Conservation (phyloP, 2,888 invertebrate genomes). For the Lamellibrachia satsuma region DNA sequence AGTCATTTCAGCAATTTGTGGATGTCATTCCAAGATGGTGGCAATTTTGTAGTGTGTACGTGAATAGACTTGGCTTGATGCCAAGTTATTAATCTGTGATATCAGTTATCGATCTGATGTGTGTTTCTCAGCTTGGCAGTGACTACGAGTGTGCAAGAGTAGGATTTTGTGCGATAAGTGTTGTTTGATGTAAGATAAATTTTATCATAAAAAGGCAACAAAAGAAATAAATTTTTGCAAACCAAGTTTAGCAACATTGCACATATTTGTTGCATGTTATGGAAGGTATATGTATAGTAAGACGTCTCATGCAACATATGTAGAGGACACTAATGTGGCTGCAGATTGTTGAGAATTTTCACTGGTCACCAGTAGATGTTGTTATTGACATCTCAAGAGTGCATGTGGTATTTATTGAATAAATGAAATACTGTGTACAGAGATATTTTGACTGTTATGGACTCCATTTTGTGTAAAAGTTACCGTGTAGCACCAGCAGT, state of each 20-base stretch:
- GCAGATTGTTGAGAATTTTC: neutral
- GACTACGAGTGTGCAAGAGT: neutral
- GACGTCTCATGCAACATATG: neutral
- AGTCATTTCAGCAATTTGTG: neutral
- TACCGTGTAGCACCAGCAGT: too few relatives aligned
- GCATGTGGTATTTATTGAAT: constrained; percentile 14
- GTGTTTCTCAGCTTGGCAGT: neutral
- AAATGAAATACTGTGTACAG: neutral
- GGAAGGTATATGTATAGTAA: neutral
- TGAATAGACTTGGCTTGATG: neutral
- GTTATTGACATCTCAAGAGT: neutral
- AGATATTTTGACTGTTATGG: too few relatives aligned
- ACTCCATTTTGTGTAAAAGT: too few relatives aligned
- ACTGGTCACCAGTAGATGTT: neutral
- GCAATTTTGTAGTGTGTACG: neutral
- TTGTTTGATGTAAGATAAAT: neutral
- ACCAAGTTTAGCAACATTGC: neutral
- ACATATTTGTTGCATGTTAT: neutral
- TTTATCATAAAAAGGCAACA: neutral
- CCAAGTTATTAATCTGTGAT: neutral
- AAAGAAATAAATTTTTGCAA: neutral
- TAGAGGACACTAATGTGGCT: neutral
- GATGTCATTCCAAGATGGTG: neutral
- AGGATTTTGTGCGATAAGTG: neutral
- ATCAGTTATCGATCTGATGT: neutral